Conservation (phyloP, 2,797 vertebrate genomes). For the Cynopterus sphinx region DNA sequence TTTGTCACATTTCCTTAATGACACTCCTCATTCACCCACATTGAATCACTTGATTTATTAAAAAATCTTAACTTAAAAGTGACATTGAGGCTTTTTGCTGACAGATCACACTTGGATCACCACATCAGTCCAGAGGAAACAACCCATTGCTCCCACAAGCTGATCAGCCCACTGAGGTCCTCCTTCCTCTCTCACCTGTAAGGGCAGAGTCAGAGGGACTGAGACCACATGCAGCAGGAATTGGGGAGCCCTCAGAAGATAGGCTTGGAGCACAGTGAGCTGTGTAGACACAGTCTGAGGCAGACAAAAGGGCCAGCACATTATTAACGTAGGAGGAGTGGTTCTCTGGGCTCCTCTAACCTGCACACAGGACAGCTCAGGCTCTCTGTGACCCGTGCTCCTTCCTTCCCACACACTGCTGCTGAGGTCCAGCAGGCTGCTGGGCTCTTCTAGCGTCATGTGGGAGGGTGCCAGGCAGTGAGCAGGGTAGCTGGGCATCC, state of each 20-base stretch:
- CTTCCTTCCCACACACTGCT: too few species aligned
- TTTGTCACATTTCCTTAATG: not conserved
- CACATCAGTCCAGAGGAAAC: not conserved
- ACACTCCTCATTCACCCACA: not conserved
- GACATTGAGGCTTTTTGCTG: not conserved
- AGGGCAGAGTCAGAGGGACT: not conserved
- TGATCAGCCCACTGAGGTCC: not conserved
- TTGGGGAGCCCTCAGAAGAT: not conserved
- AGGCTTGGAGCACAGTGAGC: not conserved
- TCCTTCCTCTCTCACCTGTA: too few species aligned
- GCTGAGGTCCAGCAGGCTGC: not conserved
- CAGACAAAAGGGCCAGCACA: not conserved
- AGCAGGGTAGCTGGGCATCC: not conserved
- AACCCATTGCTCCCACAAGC: not conserved
- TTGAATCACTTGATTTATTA: not conserved
- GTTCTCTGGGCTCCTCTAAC: not conserved
- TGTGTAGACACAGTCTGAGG: not conserved
- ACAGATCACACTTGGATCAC: not conserved
- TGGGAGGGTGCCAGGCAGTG: not conserved
- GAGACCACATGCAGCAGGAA: not conserved
- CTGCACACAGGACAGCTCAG: not conserved
- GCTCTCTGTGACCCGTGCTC: not conserved
- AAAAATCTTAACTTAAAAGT: slow-evolving; percentile 16
- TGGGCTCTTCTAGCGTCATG: not conserved
- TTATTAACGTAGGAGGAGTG: fast-evolving